Evolutionary conservation across 2,113 vertebrate species (phyloP).

Genomic region (Chlamydotis undulata): DNA sequence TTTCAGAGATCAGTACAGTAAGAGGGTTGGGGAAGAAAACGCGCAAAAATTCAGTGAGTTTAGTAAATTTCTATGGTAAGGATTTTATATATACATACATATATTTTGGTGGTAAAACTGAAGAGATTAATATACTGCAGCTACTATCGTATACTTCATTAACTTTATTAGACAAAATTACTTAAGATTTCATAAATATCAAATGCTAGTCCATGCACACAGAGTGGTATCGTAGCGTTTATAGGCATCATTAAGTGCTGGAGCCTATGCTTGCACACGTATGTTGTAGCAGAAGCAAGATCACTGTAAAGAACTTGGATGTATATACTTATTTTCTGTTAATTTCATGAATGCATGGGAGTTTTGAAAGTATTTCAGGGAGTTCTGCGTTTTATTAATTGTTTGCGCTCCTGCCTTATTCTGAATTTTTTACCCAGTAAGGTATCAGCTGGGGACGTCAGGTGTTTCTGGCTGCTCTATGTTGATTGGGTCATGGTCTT

Average conservation of each 20-base stretch:
- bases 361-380: not conserved
- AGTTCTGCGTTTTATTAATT: not conserved
- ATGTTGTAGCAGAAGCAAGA: not conserved
- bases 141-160: not conserved
- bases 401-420: not conserved
- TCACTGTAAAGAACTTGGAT: not conserved
- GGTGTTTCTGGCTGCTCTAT: not conserved
- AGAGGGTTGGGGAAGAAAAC: not conserved
- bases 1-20: not conserved
- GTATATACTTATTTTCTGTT: not conserved
- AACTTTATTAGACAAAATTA: constrained; percentile 51
- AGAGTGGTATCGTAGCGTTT: not conserved
- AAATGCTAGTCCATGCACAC: not conserved
- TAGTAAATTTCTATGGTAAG: not conserved
- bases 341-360: not conserved
- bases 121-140: not conserved
- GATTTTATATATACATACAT: not conserved
- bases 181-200: constrained; percentile 38
- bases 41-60: not conserved
- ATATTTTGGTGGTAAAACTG: not conserved
- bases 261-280: not conserved
- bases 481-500: not conserved
- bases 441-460: not conserved
- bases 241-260: not conserved
- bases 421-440: not conserved